Base-by-base conservation (phyloP, 2,113 vertebrate species). In the Abramis brama region DNA sequence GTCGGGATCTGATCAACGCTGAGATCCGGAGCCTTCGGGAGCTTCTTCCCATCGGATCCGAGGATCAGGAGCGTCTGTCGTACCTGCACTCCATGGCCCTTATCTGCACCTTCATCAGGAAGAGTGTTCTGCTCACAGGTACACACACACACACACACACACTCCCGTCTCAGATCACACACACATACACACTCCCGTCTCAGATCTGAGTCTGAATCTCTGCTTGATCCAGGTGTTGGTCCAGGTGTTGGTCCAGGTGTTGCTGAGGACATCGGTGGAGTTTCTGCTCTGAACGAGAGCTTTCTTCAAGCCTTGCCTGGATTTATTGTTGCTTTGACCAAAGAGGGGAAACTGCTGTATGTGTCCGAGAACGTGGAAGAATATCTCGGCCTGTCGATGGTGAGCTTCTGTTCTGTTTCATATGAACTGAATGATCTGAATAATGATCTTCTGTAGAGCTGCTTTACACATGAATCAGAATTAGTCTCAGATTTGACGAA, bases 11-110 rank as follows among this genome's bases (percentile, higher is more conserved):
- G 87, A 97, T 97, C 89, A 97, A 97, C 0, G 80, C 9, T 0
- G 96, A 97, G 91, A 95, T 97, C 91, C 93, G 94, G 89, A 94
- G 86, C 0, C 93, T 97, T 94, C 94, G 95, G 1, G 86, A 93
- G 13, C 94, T 97, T 76, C 86, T 97, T 78, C 97, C 97, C 88
- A 93, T 96, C 84, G 84, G 88, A 0, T 45, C 78, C 0, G 92
- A 87, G 76, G 95, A 97, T 57, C 96, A 94, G 85, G 95, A 96
- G 75, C 94, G 94, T 0, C 95, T 97, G 27, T 97, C 96, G 6
- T 97, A 97, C 91, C 95, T 97, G 12, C 96, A 95, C 92, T 95
- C 95, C 88, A 97, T 97, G 97, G 92, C 96, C 0, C 88, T 96
- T 85, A 95, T 96, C 90, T 96, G 95, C 87, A 93, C 95, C 47